Conservation (phyloP, 2,113 vertebrate species). For the Cricetomys ansorgei region DNA sequence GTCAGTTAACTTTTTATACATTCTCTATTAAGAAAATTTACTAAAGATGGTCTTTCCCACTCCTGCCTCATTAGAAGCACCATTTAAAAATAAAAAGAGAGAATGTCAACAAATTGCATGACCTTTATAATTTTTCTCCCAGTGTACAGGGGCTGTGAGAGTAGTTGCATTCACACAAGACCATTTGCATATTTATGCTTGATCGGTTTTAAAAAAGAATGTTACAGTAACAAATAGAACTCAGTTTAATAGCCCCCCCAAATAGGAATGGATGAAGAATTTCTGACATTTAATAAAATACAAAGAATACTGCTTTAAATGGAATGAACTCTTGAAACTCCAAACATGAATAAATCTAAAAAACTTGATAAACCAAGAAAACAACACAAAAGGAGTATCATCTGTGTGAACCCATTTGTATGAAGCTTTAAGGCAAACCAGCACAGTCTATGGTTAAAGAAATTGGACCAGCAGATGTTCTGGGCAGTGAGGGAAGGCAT, state of each 20-base stretch:
- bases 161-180: neutral
- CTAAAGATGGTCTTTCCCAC: neutral
- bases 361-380: conserved; percentile 20
- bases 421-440: neutral
- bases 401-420: neutral
- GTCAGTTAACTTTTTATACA: neutral
- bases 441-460: conserved; percentile 27
- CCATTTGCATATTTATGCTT: neutral
- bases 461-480: neutral
- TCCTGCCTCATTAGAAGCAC: neutral
- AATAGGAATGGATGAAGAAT: neutral
- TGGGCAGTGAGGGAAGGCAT: neutral
- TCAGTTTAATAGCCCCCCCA: neutral
- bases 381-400: neutral
- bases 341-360: conserved; percentile 17
- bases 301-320: conserved; percentile 20
- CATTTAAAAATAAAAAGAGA: neutral
- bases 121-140: neutral
- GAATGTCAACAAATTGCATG: neutral
- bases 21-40: neutral
- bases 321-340: neutral
- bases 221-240: neutral
- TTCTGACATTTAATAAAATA: neutral
- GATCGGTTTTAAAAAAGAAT: neutral
- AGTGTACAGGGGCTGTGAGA: neutral